A percentile compares a stretch with the other conserved stretches of the same genome.
Evolutionary conservation across 2,797 vertebrate genomes (phyloP).

Genomic region (Halcyon leucocephala): DNA sequence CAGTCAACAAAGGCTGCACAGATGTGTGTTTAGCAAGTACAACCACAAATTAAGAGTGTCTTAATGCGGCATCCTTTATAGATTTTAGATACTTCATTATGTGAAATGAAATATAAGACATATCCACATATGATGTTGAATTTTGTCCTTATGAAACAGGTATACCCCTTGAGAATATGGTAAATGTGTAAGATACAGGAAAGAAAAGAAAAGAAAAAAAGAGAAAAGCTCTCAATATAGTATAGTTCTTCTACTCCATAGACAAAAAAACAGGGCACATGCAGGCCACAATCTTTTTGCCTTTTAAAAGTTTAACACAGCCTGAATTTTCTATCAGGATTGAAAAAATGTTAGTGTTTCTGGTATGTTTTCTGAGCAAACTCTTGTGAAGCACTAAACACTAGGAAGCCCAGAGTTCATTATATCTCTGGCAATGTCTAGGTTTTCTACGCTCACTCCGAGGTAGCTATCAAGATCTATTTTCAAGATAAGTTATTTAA

Average conservation of each 20-base stretch:
- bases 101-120: neutral
- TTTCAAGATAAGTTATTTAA: conserved; percentile 34
- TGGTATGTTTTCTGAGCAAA: neutral
- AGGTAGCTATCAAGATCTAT: neutral
- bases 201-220: neutral
- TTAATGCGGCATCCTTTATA: neutral
- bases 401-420: neutral
- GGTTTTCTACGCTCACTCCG: neutral
- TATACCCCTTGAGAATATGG: neutral
- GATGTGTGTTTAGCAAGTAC: neutral
- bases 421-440: neutral
- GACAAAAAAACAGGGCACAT: neutral
- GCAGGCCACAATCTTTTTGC: neutral
- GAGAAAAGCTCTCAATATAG: neutral
- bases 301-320: neutral
- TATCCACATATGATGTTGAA: neutral
- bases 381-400: neutral
- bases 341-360: neutral
- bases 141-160: neutral
- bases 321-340: neutral
- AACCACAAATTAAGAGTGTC: neutral
- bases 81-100: neutral
- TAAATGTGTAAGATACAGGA: neutral
- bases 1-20: neutral
- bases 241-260: neutral